These are phyloP conservation scores for Nautilus pompilius DNA, from an alignment of 1,140 invertebrate genomes.

Conservation along the genomic window DNA sequence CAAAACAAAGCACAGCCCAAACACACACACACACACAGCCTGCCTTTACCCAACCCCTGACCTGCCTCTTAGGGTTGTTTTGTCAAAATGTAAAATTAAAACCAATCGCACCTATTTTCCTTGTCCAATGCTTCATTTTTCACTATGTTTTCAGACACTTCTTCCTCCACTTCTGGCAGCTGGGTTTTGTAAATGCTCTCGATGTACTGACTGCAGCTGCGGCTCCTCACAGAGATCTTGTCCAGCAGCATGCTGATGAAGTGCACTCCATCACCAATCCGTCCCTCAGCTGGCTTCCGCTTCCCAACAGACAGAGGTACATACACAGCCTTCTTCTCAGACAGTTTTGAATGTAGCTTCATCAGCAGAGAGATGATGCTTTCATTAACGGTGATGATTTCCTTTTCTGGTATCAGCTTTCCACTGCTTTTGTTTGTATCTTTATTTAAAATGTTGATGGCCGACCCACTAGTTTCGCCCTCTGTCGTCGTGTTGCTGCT, in stretches of 20 bases:
- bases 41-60: too few relatives aligned
- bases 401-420: too few relatives aligned
- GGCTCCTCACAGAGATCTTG: conserved; percentile 32
- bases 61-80: too few relatives aligned
- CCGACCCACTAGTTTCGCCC: too few relatives aligned
- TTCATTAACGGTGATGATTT: conserved; percentile 77
- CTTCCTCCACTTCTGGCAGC: conserved; percentile 21
- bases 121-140: conserved; percentile 12
- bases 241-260: conserved; percentile 74
- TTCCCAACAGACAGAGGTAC: conserved; percentile 32
- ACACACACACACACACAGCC: too few relatives aligned
- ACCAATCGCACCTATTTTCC: conserved; percentile 4
- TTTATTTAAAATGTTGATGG: too few relatives aligned
- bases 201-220: conserved; percentile 66
- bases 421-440: too few relatives aligned
- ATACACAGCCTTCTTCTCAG: conserved; percentile 70
- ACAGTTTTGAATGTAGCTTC: conserved; percentile 89
- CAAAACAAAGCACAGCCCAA: too few relatives aligned
- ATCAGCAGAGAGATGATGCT: conserved; percentile 87
- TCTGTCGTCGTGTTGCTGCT: too few relatives aligned
- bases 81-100: background rate
- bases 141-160: conserved; percentile 2
- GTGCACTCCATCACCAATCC: conserved; percentile 83
- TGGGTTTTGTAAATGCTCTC: conserved; percentile 23
- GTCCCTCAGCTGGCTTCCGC: conserved; percentile 1